phyloP scores from a whole-genome alignment of 2,888 invertebrate genomes.

The Sinopyrophorus schimmeli region DNA sequence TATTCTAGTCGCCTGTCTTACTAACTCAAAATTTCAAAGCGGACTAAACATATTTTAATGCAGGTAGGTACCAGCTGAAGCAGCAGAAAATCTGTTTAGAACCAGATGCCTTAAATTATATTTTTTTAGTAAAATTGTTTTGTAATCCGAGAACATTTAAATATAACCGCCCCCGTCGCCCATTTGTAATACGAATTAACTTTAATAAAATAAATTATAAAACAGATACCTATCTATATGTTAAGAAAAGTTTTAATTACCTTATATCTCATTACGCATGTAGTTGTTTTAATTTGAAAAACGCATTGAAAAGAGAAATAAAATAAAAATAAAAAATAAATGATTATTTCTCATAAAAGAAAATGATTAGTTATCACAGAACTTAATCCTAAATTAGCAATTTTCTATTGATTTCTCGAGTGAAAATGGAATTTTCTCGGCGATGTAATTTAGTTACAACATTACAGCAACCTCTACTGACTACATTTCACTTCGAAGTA shows the following conservation, averaged over 20 bases:
- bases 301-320: too few relatives aligned
- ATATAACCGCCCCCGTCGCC: too few relatives aligned
- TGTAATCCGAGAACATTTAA: constrained; percentile 27
- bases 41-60: constrained; percentile 37
- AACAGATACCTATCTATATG: too few relatives aligned
- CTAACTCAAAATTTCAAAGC: constrained; percentile 38
- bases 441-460: constrained; percentile 29
- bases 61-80: constrained; percentile 39
- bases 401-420: constrained; percentile 29
- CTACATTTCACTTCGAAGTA: constrained; percentile 36
- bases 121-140: constrained; percentile 28
- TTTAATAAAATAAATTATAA: too few relatives aligned
- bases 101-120: constrained; percentile 40
- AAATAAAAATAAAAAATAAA: too few relatives aligned
- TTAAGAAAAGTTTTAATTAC: too few relatives aligned
- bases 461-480: constrained; percentile 30
- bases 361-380: constrained; percentile 25
- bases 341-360: too few relatives aligned
- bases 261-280: too few relatives aligned
- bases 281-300: too few relatives aligned
- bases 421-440: constrained; percentile 24
- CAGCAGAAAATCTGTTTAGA: too few relatives aligned
- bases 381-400: constrained; percentile 31
- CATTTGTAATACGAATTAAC: too few relatives aligned
- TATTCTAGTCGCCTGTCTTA: constrained; percentile 25